These are phyloP conservation scores for Pangasianodon hypophthalmus DNA, from an alignment of 2,113 vertebrate genomes.

Conservation along the genomic window DNA sequence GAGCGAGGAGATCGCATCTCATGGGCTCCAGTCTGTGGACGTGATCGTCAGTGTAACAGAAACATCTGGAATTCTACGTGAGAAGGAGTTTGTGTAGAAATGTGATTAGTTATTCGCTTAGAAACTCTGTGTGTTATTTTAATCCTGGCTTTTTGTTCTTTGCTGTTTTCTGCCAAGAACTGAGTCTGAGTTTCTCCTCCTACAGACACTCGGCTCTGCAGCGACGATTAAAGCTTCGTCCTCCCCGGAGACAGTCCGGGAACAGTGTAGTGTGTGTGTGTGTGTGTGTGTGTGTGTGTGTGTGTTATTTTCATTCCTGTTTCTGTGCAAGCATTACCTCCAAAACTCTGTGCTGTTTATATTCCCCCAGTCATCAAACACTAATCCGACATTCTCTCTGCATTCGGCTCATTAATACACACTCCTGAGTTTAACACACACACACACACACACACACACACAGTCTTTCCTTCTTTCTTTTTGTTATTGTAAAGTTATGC, in stretches of 20 bases:
- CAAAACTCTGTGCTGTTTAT: background rate
- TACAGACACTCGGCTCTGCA: constrained; percentile 6
- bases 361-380: constrained; percentile 3
- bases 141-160: constrained; percentile 14
- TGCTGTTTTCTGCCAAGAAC: background rate
- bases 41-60: background rate
- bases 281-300: constrained; percentile 22
- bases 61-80: background rate
- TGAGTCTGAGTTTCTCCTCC: constrained; percentile 6
- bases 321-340: background rate
- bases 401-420: background rate
- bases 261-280: constrained; percentile 1
- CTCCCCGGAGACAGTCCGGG: background rate
- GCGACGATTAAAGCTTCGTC: constrained; percentile 8
- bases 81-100: background rate
- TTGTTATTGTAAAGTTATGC: background rate
- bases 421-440: background rate
- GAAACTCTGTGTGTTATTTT: background rate
- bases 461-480: background rate
- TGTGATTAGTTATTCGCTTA: background rate
- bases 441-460: background rate
- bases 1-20: too few relatives aligned
- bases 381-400: constrained; percentile 7
- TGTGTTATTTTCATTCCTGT: background rate
- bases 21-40: background rate